Percentiles rank a stretch among this genome's conserved stretches.
phyloP scores from a whole-genome alignment of 2,888 invertebrate genomes.

The Sphinx pinastri region DNA sequence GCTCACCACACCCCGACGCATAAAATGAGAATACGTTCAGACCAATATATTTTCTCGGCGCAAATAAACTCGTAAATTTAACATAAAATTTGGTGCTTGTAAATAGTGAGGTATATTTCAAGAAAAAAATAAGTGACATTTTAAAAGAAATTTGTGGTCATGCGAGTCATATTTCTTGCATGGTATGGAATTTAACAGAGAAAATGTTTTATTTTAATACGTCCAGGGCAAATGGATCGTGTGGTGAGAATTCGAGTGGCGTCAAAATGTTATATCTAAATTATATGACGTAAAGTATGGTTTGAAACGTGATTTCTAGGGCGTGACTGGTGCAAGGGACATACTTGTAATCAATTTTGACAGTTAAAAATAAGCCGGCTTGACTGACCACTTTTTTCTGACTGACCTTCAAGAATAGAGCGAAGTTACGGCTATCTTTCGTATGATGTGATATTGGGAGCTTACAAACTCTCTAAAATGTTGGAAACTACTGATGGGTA shows the following conservation, averaged over 20 bases:
- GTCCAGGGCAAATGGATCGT: background rate
- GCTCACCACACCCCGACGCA: background rate
- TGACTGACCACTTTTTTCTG: too few relatives aligned
- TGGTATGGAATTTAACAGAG: background rate
- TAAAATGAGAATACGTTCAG: constrained; percentile 1
- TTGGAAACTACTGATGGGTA: too few relatives aligned
- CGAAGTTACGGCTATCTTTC: too few relatives aligned
- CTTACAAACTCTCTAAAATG: too few relatives aligned
- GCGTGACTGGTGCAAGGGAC: too few relatives aligned
- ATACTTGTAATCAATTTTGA: too few relatives aligned
- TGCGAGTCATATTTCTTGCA: background rate
- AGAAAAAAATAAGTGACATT: background rate
- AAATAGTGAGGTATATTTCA: background rate
- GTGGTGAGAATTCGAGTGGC: background rate
- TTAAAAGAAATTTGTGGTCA: background rate
- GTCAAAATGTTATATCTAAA: background rate
- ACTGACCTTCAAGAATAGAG: too few relatives aligned
- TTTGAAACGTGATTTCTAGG: too few relatives aligned
- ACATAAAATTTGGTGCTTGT: background rate
- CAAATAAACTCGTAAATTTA: constrained; percentile 8
- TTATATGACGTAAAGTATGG: too few relatives aligned
- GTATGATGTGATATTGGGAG: too few relatives aligned
- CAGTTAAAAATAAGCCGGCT: too few relatives aligned
- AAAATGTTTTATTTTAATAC: background rate
- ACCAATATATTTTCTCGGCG: constrained; percentile 1